These are phyloP conservation scores for Potamarius usumacintae DNA, from an alignment of 2,113 vertebrate genomes.

Conservation along the genomic window DNA sequence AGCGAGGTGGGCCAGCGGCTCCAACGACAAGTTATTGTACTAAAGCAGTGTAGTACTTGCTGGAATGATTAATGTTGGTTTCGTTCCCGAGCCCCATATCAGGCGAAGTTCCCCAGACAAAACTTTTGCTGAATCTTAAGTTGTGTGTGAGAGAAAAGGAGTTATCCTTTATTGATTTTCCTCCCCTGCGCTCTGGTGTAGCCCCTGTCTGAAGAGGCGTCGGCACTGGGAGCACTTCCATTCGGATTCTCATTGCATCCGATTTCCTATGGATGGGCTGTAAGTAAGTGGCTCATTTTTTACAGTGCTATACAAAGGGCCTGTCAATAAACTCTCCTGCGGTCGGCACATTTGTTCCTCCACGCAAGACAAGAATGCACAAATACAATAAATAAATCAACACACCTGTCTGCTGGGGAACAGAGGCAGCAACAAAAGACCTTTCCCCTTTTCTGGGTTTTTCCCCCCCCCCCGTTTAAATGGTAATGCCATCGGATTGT, in stretches of 20 bases:
- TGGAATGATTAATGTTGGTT: constrained; percentile 80
- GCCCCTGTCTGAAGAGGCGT: constrained; percentile 46
- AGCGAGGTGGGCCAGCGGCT: constrained; percentile 71
- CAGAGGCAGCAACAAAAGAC: constrained; percentile 42
- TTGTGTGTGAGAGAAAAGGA: constrained; percentile 76
- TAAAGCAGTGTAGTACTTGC: constrained; percentile 72
- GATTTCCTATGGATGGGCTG: constrained; percentile 87
- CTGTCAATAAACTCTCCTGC: constrained; percentile 81
- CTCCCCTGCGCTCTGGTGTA: constrained; percentile 33
- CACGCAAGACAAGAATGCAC: constrained; percentile 73
- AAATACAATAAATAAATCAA: constrained; percentile 86
- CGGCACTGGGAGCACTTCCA: constrained; percentile 80
- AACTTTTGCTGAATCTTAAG: constrained; percentile 77
- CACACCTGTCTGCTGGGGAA: constrained; percentile 59
- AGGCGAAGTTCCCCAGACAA: constrained; percentile 75
- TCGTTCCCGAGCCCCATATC: constrained; percentile 71
- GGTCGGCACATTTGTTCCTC: constrained; percentile 80
- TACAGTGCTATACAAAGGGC: constrained; percentile 79
- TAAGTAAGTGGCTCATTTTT: constrained; percentile 82
- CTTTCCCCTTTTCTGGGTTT: constrained; percentile 22
- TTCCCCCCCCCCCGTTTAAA: constrained; percentile 14
- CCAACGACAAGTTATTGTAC: constrained; percentile 57
- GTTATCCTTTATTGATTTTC: constrained; percentile 79
- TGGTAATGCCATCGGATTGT: constrained; percentile 45
- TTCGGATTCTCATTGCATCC: constrained; percentile 84